Conservation (phyloP, 2,797 vertebrate species). For the Geotrypetes seraphini region DNA sequence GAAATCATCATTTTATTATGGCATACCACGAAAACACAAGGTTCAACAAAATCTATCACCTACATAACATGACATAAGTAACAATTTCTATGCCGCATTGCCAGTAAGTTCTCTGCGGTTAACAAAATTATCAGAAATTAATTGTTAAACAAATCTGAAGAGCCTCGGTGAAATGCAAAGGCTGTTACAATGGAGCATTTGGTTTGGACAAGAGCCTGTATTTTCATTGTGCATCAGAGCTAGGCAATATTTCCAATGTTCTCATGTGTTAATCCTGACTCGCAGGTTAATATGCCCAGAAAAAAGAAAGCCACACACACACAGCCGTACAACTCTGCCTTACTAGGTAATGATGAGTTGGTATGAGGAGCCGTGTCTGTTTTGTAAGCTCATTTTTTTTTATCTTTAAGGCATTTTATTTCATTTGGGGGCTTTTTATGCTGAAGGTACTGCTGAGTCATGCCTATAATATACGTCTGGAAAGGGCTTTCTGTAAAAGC, state of each 20-base stretch:
- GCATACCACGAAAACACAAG: no score
- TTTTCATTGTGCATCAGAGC: conserved; percentile 47
- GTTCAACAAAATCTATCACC: no score
- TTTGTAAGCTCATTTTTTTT: conserved; percentile 35
- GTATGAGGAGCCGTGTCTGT: conserved; percentile 28
- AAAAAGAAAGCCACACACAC: conserved; percentile 27
- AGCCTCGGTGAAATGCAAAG: conserved; percentile 43
- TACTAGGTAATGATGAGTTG: conserved; percentile 44
- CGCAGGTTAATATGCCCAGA: conserved; percentile 52
- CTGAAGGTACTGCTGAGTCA: conserved; percentile 26
- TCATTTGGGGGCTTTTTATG: conserved; percentile 28
- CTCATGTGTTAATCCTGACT: conserved; percentile 55
- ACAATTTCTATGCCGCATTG: no score
- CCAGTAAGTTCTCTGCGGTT: no score
- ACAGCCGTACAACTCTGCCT: conserved; percentile 39
- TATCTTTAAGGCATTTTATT: conserved; percentile 28
- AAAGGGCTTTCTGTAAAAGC: conserved; percentile 13
- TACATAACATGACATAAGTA: no score
- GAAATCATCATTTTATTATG: no score
- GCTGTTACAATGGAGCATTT: no score
- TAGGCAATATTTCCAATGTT: conserved; percentile 44
- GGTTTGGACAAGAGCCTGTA: no score
- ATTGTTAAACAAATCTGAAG: no score
- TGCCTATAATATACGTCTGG: conserved; percentile 28
- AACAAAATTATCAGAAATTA: no score